Conservation (phyloP, 2,113 vertebrate species). For the Zosterops japonicus region DNA sequence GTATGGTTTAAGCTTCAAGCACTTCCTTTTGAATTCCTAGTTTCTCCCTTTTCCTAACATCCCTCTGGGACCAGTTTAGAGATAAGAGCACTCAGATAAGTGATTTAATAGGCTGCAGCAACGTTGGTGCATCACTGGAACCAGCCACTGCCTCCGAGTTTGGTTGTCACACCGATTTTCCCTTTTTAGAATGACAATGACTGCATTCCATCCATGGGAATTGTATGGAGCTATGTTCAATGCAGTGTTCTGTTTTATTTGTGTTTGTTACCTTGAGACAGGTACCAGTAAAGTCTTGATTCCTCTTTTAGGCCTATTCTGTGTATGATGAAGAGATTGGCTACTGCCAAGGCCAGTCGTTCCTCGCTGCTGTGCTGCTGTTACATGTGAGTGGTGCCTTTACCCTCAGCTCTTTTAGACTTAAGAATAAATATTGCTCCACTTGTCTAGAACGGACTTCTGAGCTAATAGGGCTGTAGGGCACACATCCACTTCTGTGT, state of each 20-base stretch:
- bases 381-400: slow-evolving; percentile 86
- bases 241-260: background rate
- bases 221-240: background rate
- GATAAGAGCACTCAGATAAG: background rate
- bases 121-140: background rate
- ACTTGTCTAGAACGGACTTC: background rate
- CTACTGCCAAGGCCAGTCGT: slow-evolving; percentile 97
- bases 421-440: background rate
- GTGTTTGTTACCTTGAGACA: background rate
- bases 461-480: background rate
- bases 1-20: background rate
- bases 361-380: slow-evolving; percentile 96
- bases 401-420: background rate
- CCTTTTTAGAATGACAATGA: background rate
- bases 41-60: background rate
- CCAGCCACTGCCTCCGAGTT: background rate
- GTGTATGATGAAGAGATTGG: slow-evolving; percentile 99
- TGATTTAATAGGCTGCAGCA: background rate
- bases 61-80: background rate
- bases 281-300: background rate
- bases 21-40: background rate
- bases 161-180: background rate
- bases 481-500: rapidly evolving
- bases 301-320: slow-evolving; percentile 87
- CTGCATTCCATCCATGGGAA: background rate